Conservation (phyloP, 37 sponge, comb jelly and placozoan species). For the Eunapius fragilis region DNA sequence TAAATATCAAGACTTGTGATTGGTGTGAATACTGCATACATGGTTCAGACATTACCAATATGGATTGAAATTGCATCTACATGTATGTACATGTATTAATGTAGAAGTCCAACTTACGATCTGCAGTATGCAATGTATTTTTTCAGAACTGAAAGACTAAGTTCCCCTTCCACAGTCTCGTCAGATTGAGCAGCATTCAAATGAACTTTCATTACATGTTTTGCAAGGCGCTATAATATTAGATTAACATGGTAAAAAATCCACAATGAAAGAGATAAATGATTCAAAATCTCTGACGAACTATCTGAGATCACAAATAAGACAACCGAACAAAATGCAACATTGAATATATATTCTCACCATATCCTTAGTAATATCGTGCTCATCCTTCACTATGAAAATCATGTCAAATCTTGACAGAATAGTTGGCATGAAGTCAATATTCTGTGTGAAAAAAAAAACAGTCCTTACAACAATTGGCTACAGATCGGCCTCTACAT, state of each 20-base stretch:
- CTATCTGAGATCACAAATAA: not conserved
- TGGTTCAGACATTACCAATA: not conserved
- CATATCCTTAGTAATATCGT: conserved; percentile 89
- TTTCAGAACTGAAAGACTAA: conserved; percentile 83
- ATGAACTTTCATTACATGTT: conserved; percentile 98
- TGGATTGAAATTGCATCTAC: not conserved
- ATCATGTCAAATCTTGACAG: conserved; percentile 99
- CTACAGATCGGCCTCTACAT: conserved; percentile 13
- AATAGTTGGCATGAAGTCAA: conserved; percentile 99
- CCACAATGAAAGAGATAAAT: too few relatives aligned
- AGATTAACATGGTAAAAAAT: too few relatives aligned
- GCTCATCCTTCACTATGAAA: conserved; percentile 96
- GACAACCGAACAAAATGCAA: not conserved
- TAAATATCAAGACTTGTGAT: too few relatives aligned
- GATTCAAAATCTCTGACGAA: too few relatives aligned
- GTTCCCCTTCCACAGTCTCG: conserved; percentile 86
- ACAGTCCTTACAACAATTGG: not conserved
- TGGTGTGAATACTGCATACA: too few relatives aligned
- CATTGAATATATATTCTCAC: too few relatives aligned
- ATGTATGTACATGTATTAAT: not conserved
- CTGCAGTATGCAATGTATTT: conserved; percentile 87
- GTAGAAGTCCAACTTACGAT: conserved; percentile 50
- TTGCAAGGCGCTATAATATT: conserved; percentile 68
- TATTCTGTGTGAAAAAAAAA: conserved; percentile 66
- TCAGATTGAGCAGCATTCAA: conserved; percentile 85